Base-by-base conservation (phyloP, 2,888 invertebrate species). In the Eudasyphora cyanicolor region DNA sequence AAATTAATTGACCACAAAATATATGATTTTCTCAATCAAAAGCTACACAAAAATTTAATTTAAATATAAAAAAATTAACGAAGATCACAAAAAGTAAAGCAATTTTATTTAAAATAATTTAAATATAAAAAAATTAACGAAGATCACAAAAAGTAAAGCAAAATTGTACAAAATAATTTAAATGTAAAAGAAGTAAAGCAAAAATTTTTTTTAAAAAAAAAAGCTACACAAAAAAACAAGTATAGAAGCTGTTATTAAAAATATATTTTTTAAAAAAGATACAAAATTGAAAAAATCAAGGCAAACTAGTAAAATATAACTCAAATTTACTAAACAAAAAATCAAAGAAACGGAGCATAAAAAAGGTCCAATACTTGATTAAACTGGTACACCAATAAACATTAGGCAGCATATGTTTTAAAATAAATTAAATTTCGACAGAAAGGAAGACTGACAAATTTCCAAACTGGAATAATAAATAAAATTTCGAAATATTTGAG, bases 201-300 rank as follows among this genome's bases (percentile, higher is more conserved):
- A 64, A 76, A 75, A 8, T 5, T 38, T 19, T 29, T 8, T 64
- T 17, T 29, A 42, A 42, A 12, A 86, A 80, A 75, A 82, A 82
- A 54, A 76, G 64, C 54, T 29, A 45, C 29, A 17, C 19, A 27
- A 62, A 75, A 27, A 29, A 42, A 7, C 17, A 17, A 42, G 64
- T 19, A 6, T 27, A 6, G 29, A 32, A 74, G 8, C 12, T 5
- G 4, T 29, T 35, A 35, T 45, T 49, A 19, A 29, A 42, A 54
- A n/a, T n/a, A n/a, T n/a, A n/a, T n/a, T n/a, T n/a, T n/a, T n/a
- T n/a, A 17, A 21, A 38, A 6, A 21, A 51, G 19, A 8, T 27
- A 51, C 3, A 49, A 29, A 27, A n/a, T 6, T 2, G 10, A 69
- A 45, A 49, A 70, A 27, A n/a, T 14, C 14, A 29, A 62, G 14